These are phyloP conservation scores for Noctua pronuba DNA, from an alignment of 2,888 invertebrate genomes.

Conservation along the genomic window DNA sequence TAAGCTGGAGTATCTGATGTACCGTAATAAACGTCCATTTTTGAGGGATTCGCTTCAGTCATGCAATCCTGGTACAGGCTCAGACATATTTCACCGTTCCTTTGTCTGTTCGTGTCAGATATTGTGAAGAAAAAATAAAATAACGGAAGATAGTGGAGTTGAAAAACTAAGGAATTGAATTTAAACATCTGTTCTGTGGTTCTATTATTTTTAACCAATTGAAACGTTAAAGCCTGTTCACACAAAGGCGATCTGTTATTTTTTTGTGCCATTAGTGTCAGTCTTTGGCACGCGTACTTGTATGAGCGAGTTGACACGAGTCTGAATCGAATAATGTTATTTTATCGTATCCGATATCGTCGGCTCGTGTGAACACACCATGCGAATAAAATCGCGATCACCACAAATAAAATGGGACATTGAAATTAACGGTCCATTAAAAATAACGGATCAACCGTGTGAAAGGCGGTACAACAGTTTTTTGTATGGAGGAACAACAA, in stretches of 20 bases:
- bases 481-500: background rate
- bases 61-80: slow-evolving; percentile 62
- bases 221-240: slow-evolving; percentile 11
- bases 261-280: slow-evolving; percentile 6
- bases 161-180: slow-evolving; percentile 3
- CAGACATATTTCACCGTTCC: slow-evolving; percentile 45
- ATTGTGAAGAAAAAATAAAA: slow-evolving; percentile 32
- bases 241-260: slow-evolving; percentile 7
- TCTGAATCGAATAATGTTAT: slow-evolving; percentile 16
- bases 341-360: slow-evolving; percentile 22
- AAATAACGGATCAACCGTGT: slow-evolving; percentile 4
- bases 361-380: slow-evolving; percentile 8
- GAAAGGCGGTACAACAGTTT: background rate
- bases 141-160: slow-evolving; percentile 8
- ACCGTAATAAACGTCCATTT: slow-evolving; percentile 64
- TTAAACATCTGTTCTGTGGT: background rate
- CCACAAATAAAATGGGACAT: slow-evolving; percentile 29
- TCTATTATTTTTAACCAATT: slow-evolving; percentile 2
- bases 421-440: slow-evolving; percentile 21
- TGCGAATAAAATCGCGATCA: slow-evolving; percentile 11
- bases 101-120: slow-evolving; percentile 38
- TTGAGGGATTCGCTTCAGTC: slow-evolving; percentile 68
- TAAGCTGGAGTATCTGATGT: slow-evolving; percentile 57
- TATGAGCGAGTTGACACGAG: slow-evolving; percentile 17
- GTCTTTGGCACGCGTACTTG: slow-evolving; percentile 13